These are phyloP conservation scores for Pempheris klunzingeri DNA, from an alignment of 2,797 vertebrate genomes.

Conservation along the genomic window DNA sequence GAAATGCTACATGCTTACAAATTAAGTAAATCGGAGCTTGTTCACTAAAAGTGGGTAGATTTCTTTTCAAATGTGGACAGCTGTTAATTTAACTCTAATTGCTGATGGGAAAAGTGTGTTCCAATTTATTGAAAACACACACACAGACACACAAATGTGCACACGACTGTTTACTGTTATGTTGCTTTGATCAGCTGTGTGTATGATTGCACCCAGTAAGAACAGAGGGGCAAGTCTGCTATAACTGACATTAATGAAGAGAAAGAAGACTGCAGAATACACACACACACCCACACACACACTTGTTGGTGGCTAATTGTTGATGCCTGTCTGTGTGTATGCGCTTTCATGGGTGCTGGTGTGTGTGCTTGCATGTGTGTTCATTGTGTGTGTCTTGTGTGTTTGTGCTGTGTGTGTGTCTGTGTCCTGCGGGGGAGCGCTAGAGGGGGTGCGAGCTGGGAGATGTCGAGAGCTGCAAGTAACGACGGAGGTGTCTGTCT, in stretches of 20 bases:
- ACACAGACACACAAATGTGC: constrained; percentile 8
- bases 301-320: too few species aligned
- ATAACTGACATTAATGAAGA: constrained; percentile 77
- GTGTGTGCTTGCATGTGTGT: constrained; percentile 34
- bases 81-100: constrained; percentile 25
- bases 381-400: constrained; percentile 27
- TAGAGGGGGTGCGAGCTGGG: constrained; percentile 75
- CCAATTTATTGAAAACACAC: constrained; percentile 4
- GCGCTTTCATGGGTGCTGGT: constrained; percentile 24
- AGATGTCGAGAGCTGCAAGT: constrained; percentile 81
- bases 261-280: constrained; percentile 40
- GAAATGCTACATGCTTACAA: not conserved
- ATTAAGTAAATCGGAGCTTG: not conserved
- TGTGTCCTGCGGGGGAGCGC: constrained; percentile 75
- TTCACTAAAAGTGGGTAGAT: not conserved
- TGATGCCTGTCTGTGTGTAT: constrained; percentile 51
- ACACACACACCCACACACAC: constrained; percentile 45
- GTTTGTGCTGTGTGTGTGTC: constrained; percentile 46
- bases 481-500: constrained; percentile 69
- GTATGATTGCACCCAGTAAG: constrained; percentile 49
- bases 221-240: constrained; percentile 47
- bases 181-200: constrained; percentile 68
- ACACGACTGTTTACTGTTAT: constrained; percentile 48
- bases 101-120: constrained; percentile 3
- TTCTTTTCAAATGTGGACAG: not conserved